A percentile compares a stretch with the other conserved stretches of the same genome.
phyloP scores from a whole-genome alignment of 2,797 vertebrate species.

The Euthynnus affinis region DNA sequence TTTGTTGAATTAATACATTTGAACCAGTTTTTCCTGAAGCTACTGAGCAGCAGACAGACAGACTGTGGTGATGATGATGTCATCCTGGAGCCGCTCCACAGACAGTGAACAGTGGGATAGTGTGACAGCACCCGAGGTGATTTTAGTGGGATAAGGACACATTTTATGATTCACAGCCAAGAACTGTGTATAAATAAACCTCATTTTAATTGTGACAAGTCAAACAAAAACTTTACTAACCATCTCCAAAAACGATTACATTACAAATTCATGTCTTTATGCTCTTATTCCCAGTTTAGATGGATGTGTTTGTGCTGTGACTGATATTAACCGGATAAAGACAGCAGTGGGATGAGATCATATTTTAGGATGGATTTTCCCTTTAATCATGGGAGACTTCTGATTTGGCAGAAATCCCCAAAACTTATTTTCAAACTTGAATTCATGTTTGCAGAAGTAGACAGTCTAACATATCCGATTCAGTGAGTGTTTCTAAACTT shows the following conservation, averaged over 20 bases:
- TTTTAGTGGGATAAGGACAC: neutral
- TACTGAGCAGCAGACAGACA: neutral
- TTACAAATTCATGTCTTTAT: too few relatives aligned
- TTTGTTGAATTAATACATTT: constrained; percentile 15
- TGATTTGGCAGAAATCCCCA: neutral
- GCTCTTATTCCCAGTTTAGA: too few relatives aligned
- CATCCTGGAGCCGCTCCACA: constrained; percentile 39
- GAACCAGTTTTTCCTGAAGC: constrained; percentile 27
- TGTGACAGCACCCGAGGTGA: constrained; percentile 7
- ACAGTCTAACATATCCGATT: neutral
- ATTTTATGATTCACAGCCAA: neutral
- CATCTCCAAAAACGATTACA: neutral
- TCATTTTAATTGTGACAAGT: neutral
- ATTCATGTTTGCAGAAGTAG: neutral
- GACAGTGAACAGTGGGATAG: constrained; percentile 4
- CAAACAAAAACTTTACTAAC: neutral
- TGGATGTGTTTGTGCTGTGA: too few relatives aligned
- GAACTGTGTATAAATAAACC: constrained; percentile 9
- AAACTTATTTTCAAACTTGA: neutral
- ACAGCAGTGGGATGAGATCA: neutral
- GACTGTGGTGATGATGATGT: constrained; percentile 38
- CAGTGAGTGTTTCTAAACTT: neutral
- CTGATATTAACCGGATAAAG: neutral
- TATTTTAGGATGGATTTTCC: neutral
- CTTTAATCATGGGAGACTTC: neutral